Evolutionary conservation across 2,113 vertebrate species (phyloP), one percentile per base, ranked within the genome.

Genomic region (Callipepla squamata): DNA sequence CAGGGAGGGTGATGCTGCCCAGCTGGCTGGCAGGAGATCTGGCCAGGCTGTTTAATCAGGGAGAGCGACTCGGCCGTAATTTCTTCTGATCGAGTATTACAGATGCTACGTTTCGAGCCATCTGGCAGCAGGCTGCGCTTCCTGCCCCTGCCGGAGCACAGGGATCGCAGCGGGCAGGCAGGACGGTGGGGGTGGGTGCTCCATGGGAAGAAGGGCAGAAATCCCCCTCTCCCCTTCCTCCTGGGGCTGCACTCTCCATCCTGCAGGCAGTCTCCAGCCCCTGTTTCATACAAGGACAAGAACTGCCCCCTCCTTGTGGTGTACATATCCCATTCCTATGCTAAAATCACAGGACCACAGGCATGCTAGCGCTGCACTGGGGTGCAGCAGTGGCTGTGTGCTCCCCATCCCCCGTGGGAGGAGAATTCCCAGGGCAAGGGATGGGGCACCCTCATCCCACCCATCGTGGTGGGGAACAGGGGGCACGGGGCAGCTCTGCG

Each of bases 71-170:
- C 55, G 22, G 90, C 96, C 23, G 73, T 87, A 93, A 97, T 96
- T 95, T 96, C 96, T 94, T 92, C 95, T 85, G 94, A 96, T 96
- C 85, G 93, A 96, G 89, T 93, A 94, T 93, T 96, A 89, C 97
- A 96, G 96, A 96, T 95, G 96, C 93, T 92, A 4, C 79, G 17
- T 87, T 94, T 93, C 11, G n/a, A 93, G 93, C 97, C 96, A 97
- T 96, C 95, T 96, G 97, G 97, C 96, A 94, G 85, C 86, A 70
- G 86, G 55, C 84, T 48, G 65, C 13, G 67, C 34, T 95, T 95
- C 96, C 96, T 92, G 96, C 95, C 95, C 92, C 94, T 88, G 61
- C 28, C 1, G 68, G 68, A 82, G 66, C 48, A 86, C 70, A 66
- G 9, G 59, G 80, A 94, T 74, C 53, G 75, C 36, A 83, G 93